Evolutionary conservation across 1,140 invertebrate genomes (phyloP), one percentile per base, ranked within the genome.

Genomic region (Trachymyrmex septentrionalis): DNA sequence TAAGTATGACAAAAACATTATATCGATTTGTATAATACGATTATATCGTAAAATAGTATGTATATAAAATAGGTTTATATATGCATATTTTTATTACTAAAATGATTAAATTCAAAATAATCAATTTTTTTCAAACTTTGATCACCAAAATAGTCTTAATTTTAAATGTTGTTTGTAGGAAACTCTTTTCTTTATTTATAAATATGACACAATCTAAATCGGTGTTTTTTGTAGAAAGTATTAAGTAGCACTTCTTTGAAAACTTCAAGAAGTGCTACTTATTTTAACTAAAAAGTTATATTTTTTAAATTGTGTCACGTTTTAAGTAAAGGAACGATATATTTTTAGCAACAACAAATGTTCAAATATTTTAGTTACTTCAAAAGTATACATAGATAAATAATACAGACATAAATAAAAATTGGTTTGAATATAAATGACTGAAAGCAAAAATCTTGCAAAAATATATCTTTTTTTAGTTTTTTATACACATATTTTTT

Each of bases 401-500:
- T 16, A 12, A 53, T 57, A 30, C 0, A 64, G 63, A 1, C n/a
- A n/a, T 48, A 63, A 38, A 75, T 57, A 38, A 44, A 44, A 76
- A 61, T 0, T 21, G 3, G 16, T 14, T 30, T 27, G 19, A 63
- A 73, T 14, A 30, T 14, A 48, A 63, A 30, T 24, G 19, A 27
- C 7, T 14, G 14, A 21, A 48, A 63, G 34, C 19, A 64, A 44
- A n/a, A 64, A 7, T 75, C 2, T 59, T 64, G 19, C 59, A 24
- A 44, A 64, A 27, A 72, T 27, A 50, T 50, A 50, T 44, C 10
- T 44, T 44, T 44, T 44, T 44, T 44, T 44, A 50, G 2, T 50
- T 50, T 50, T 50, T 50, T 16, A 50, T 16, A 16, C 4, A 50
- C 48, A 69, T 67, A 19, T 76, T 38, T 73, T 61, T 61, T 76